Percentiles rank a stretch among this genome's conserved stretches.
Conservation (phyloP, 2,113 vertebrate species). For the Lota lota region DNA sequence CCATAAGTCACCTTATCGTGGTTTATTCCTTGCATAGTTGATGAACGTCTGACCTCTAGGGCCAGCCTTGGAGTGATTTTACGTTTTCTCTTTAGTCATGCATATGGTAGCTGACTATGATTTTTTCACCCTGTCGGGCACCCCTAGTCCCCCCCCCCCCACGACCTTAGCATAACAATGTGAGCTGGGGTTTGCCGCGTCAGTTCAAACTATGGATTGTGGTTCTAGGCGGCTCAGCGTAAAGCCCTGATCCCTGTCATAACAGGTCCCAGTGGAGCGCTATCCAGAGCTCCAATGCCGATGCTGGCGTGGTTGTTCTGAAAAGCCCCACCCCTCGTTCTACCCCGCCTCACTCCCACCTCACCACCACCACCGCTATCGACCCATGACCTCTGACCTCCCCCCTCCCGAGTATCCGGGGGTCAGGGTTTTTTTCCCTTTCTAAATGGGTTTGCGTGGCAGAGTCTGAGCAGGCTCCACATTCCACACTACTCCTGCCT, state of each 20-base stretch:
- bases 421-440: slow-evolving; percentile 26
- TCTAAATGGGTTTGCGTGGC: slow-evolving; percentile 44
- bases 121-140: background rate
- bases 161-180: slow-evolving; percentile 63
- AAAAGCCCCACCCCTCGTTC: slow-evolving; percentile 62
- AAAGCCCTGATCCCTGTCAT: slow-evolving; percentile 73
- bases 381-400: slow-evolving; percentile 51
- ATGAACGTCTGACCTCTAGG: no score
- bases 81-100: slow-evolving; percentile 19
- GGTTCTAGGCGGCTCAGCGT: slow-evolving; percentile 69
- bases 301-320: slow-evolving; percentile 59
- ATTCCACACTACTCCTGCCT: slow-evolving; percentile 53
- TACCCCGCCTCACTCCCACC: slow-evolving; percentile 55
- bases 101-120: slow-evolving; percentile 25
- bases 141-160: slow-evolving; percentile 47
- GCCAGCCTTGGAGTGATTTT: no score
- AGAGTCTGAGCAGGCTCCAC: slow-evolving; percentile 44
- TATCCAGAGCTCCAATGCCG: slow-evolving; percentile 69
- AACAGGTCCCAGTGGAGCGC: slow-evolving; percentile 74
- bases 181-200: slow-evolving; percentile 52
- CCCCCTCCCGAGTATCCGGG: slow-evolving; percentile 51
- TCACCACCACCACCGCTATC: slow-evolving; percentile 41
- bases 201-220: slow-evolving; percentile 73
- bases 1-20: no score
- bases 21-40: no score